Conservation (phyloP, 2,797 vertebrate genomes). For the Onychomys arenicola region DNA sequence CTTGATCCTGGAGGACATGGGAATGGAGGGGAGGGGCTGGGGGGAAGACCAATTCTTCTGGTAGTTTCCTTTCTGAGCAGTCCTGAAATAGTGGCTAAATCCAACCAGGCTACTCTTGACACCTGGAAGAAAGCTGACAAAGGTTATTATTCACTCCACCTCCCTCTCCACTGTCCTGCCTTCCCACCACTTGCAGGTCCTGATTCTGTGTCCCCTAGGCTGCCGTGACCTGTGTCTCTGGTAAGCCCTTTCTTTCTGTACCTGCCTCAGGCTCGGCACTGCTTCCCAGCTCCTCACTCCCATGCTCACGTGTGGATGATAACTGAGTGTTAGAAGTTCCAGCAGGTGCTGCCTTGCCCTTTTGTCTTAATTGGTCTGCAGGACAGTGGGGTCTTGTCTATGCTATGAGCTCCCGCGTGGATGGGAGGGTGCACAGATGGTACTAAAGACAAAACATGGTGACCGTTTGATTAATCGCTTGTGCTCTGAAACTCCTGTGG, state of each 20-base stretch:
- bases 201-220: not conserved
- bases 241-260: not conserved
- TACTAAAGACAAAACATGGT: not conserved
- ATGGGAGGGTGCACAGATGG: not conserved
- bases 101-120: not conserved
- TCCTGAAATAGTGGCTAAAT: not conserved
- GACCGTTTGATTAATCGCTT: not conserved
- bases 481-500: not conserved
- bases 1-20: too few relatives aligned
- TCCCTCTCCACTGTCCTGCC: not conserved
- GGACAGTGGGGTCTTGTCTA: not conserved
- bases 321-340: not conserved
- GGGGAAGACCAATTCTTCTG: not conserved
- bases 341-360: constrained; percentile 60
- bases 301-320: not conserved
- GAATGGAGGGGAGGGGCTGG: too few relatives aligned
- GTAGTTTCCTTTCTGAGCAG: not conserved
- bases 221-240: not conserved
- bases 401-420: not conserved
- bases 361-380: constrained; percentile 1
- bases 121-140: not conserved
- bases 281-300: not conserved
- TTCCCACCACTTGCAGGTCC: not conserved
- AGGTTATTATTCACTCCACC: not conserved
- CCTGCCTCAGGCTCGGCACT: not conserved